Percentiles rank a stretch among this genome's conserved stretches.
phyloP scores from a whole-genome alignment of 2,797 vertebrate species.

The Natrix natrix region DNA sequence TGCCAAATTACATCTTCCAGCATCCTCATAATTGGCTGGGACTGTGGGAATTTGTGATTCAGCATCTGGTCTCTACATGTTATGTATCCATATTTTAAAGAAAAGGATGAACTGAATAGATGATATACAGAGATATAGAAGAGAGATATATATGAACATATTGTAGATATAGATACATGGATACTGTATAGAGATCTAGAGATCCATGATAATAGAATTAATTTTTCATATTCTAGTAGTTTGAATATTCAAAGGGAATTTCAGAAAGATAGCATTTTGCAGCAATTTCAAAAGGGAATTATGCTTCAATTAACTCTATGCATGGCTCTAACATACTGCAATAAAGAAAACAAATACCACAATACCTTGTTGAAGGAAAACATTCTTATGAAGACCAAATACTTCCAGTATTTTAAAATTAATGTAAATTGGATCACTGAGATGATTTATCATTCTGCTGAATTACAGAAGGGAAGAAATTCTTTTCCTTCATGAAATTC shows the following conservation, averaged over 20 bases:
- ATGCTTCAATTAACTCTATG: constrained; percentile 7
- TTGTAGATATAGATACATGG: not conserved
- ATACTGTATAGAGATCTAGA: not conserved
- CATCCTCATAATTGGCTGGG: not conserved
- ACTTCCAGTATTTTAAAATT: not conserved
- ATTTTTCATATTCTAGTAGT: not conserved
- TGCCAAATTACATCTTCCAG: not conserved
- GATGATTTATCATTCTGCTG: not conserved
- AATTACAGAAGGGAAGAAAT: not conserved
- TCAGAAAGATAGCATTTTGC: constrained; percentile 17
- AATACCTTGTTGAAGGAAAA: not conserved
- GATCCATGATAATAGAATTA: not conserved
- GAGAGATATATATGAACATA: not conserved
- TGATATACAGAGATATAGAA: not conserved
- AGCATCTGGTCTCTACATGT: not conserved
- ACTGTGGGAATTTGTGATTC: not conserved
- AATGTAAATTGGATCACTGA: not conserved
- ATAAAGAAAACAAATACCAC: not conserved
- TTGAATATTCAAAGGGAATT: not conserved
- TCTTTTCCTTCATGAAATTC: not conserved
- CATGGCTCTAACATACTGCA: not conserved
- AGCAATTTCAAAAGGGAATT: constrained; percentile 18
- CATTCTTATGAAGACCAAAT: not conserved
- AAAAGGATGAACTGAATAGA: not conserved
- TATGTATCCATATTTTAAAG: not conserved